These are phyloP conservation scores for Poeciliopsis turrubarensis DNA, from an alignment of 2,113 vertebrate genomes.

Conservation along the genomic window DNA sequence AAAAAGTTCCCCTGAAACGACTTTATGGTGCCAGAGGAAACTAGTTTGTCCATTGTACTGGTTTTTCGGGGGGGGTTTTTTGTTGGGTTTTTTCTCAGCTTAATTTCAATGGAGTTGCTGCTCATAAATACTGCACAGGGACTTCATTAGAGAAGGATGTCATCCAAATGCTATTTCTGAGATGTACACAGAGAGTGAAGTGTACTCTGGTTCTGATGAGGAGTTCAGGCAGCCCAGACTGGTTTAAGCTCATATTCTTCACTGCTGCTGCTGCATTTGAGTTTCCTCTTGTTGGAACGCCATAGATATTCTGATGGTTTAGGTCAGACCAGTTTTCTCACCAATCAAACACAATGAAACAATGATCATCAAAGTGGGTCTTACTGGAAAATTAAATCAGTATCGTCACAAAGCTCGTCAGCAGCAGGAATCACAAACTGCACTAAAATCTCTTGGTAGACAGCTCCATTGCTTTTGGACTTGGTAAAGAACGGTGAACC, in stretches of 20 bases:
- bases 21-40: slow-evolving; percentile 21
- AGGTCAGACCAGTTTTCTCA: background rate
- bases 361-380: background rate
- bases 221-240: too few relatives aligned
- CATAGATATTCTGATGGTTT: background rate
- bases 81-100: slow-evolving; percentile 7
- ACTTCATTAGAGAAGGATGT: background rate
- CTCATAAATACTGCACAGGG: background rate
- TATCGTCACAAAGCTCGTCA: background rate
- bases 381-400: background rate
- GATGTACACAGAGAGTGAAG: background rate
- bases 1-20: slow-evolving; percentile 33
- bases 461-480: background rate
- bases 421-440: background rate
- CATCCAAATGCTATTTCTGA: background rate
- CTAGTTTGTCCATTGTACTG: slow-evolving; percentile 1
- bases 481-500: background rate
- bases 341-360: background rate
- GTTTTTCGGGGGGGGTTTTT: background rate
- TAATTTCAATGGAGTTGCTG: background rate
- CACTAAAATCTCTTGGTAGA: background rate
- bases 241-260: background rate
- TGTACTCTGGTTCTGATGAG: background rate
- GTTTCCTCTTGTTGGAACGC: background rate
- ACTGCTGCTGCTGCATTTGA: background rate